Base-by-base conservation (phyloP, 2,888 invertebrate genomes). In the Pterostichus niger region DNA sequence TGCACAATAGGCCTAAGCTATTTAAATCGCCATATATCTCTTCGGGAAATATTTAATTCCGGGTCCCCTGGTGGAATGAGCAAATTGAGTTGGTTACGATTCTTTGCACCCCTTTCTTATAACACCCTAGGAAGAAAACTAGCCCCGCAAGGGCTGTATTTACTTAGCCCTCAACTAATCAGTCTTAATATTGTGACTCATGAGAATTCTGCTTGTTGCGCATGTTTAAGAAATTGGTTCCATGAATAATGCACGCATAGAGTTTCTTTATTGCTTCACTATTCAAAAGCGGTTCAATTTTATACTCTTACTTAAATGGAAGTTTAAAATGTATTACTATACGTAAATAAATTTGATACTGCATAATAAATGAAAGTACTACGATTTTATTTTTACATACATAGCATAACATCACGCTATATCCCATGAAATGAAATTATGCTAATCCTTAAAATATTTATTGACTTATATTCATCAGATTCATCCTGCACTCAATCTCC, bases 1-100 rank as follows among this genome's bases (percentile, higher is more conserved):
- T 46, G 9, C 44, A 17, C 71, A 71, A 71, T 86, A 86, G 87
- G 85, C 87, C 85, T 86, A 86, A 87, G 85, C 87, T 85, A 87
- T 88, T 87, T 88, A 87, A 86, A 88, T 85, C 85, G 85, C 87
- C 86, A 86, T 87, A 71, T 71, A 87, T 88, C 87, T 87, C 87
- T 85, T 24, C 85, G 84, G 84, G 85, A 86, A 87, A 87, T 87
- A 87, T 88, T 88, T 88, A 87, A 88, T 87, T 87, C 86, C 83
- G 84, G 84, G 83, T 86, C 86, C 84, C 84, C 84, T 85, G 85
- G 84, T 84, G 83, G 83, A 84, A 82, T 24, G 86, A 86, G 88
- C 88, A 88, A 88, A 89, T 89, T 88, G 87, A 88, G 87, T 88
- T 87, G 87, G 88, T 88, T 88, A 86, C 86, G 44, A 71, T 71